Conservation (phyloP, 2,888 invertebrate genomes). For the Polydrusus pterygomalis region DNA sequence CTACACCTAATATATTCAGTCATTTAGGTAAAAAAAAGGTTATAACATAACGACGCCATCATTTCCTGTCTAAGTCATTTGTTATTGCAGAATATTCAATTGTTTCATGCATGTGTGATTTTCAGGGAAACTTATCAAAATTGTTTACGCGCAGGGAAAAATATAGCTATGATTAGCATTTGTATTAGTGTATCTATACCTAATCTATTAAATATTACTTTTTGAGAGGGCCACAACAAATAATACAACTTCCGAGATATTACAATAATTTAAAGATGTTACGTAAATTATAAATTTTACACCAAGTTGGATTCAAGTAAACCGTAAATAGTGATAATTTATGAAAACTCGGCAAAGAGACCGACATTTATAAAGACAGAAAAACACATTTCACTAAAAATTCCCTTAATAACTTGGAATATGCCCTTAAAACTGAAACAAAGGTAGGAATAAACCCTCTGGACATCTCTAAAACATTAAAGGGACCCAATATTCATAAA, state of each 20-base stretch:
- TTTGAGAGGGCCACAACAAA: no score
- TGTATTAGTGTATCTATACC: no score
- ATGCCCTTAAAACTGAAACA: constrained; percentile 18
- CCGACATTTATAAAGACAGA: background rate
- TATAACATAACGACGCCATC: constrained; percentile 62
- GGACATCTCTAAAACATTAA: constrained; percentile 44
- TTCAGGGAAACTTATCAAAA: constrained; percentile 49
- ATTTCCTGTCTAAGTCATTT: constrained; percentile 69
- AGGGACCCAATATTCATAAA: constrained; percentile 42
- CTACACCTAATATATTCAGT: constrained; percentile 40
- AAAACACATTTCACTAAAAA: constrained; percentile 8
- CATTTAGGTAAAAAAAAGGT: constrained; percentile 59
- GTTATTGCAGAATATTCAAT: constrained; percentile 69
- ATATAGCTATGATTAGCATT: no score
- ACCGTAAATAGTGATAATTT: no score
- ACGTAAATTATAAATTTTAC: no score
- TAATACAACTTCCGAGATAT: no score
- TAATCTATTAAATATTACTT: no score
- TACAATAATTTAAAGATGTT: no score
- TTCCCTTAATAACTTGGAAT: constrained; percentile 8
- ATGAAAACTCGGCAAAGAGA: background rate
- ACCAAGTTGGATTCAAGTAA: no score
- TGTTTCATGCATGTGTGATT: constrained; percentile 70
- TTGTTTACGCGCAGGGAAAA: constrained; percentile 1
- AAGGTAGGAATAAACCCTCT: constrained; percentile 37